Conservation (phyloP, 2,113 vertebrate genomes). For the Perccottus glenii region DNA sequence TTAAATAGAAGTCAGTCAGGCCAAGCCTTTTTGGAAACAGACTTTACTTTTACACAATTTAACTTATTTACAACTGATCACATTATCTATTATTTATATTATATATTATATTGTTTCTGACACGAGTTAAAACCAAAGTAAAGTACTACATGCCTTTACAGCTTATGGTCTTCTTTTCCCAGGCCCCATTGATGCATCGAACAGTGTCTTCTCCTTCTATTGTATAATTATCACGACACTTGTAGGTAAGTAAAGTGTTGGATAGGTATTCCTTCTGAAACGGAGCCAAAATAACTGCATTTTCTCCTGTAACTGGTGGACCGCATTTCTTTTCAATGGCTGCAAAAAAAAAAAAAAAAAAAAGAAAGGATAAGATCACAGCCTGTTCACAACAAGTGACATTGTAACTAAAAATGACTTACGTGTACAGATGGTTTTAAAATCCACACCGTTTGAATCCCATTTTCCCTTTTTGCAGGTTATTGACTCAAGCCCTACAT, state of each 20-base stretch:
- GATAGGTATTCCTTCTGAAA: conserved; percentile 18
- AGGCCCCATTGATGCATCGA: conserved; percentile 22
- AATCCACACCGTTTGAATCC: background rate
- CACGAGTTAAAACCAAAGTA: no score
- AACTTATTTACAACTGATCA: no score
- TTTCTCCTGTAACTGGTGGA: conserved; percentile 32
- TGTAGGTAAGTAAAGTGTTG: conserved; percentile 24
- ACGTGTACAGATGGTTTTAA: conserved; percentile 35
- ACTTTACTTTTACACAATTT: no score
- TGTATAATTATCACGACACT: conserved; percentile 5
- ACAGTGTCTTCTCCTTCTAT: rapidly evolving
- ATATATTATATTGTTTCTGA: no score
- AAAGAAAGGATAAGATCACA: background rate
- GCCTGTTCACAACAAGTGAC: background rate
- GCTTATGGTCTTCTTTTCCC: conserved; percentile 5
- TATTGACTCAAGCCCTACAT: rapidly evolving
- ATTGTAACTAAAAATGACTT: conserved; percentile 21
- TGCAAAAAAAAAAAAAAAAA: conserved; percentile 23
- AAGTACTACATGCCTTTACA: conserved; percentile 50
- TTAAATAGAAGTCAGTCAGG: no score
- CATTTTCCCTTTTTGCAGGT: conserved; percentile 21
- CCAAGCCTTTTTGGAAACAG: no score
- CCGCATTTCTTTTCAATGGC: background rate
- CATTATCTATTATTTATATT: no score
- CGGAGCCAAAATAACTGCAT: conserved; percentile 8